Evolutionary conservation across 1,140 invertebrate genomes (phyloP).

Genomic region (Mya arenaria): DNA sequence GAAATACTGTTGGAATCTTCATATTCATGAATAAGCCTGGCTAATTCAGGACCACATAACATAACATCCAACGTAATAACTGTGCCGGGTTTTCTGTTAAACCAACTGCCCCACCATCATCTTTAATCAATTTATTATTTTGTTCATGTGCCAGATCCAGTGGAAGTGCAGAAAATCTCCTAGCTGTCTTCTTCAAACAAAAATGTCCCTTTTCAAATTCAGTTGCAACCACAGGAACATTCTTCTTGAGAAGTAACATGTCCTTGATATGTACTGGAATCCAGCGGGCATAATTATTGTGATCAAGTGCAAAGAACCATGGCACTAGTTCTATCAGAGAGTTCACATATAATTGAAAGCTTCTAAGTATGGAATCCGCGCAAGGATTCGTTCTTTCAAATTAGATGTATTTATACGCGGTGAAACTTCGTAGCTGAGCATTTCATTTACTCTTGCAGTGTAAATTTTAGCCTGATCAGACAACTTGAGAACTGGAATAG

Average conservation of each 20-base stretch:
- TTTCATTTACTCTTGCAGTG: too few species aligned
- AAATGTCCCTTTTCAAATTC: constrained; percentile 62
- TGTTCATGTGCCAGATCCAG: neutral
- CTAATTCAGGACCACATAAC: neutral
- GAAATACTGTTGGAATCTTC: neutral
- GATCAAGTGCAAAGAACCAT: constrained; percentile 66
- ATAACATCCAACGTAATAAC: constrained; percentile 3
- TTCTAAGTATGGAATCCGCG: too few species aligned
- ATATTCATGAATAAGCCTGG: constrained; percentile 2
- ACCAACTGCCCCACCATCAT: constrained; percentile 9
- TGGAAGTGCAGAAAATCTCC: neutral
- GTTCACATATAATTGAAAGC: too few species aligned
- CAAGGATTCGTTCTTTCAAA: too few species aligned
- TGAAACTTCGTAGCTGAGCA: too few species aligned
- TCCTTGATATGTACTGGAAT: constrained; percentile 67
- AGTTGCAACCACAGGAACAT: constrained; percentile 32
- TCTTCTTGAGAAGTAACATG: constrained; percentile 32
- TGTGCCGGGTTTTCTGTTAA: neutral
- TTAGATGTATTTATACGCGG: too few species aligned
- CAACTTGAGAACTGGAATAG: too few species aligned
- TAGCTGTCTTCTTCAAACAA: neutral
- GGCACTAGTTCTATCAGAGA: too few species aligned
- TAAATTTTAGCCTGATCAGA: too few species aligned
- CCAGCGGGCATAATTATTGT: constrained; percentile 66
- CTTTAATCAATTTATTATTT: constrained; percentile 8